Conservation (phyloP, 2,113 vertebrate species). For the Serilophus lunatus region DNA sequence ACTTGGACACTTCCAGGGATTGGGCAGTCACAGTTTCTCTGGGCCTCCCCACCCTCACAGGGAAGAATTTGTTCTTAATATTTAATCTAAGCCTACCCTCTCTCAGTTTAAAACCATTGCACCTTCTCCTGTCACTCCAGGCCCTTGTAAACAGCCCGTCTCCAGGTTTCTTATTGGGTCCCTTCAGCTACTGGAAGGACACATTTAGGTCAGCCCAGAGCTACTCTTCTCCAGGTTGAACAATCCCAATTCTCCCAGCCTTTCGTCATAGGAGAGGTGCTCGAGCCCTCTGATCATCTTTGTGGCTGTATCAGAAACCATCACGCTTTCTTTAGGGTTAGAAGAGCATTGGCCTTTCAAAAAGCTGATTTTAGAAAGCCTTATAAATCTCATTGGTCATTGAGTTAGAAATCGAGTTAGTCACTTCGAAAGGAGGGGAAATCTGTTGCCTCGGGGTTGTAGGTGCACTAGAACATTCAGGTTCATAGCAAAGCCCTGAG, state of each 20-base stretch:
- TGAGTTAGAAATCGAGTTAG: too few species aligned
- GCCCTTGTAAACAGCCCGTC: background rate
- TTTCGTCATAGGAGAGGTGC: background rate
- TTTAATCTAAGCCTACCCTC: background rate
- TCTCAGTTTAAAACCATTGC: background rate
- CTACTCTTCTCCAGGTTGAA: background rate
- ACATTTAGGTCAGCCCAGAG: background rate
- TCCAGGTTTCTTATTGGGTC: background rate
- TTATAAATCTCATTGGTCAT: background rate
- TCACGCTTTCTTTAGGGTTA: rapidly evolving
- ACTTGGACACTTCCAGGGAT: background rate
- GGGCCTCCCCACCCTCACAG: background rate
- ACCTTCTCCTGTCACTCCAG: background rate
- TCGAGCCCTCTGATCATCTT: background rate
- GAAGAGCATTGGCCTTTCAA: background rate
- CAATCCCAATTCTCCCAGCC: too few species aligned
- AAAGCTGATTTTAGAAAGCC: background rate
- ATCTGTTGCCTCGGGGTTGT: background rate
- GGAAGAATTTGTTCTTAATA: background rate
- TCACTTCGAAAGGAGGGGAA: background rate
- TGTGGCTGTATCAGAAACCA: background rate
- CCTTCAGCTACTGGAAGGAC: background rate
- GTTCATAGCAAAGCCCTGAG: background rate
- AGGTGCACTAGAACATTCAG: background rate
- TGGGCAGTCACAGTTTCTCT: background rate